Evolutionary conservation across 2,888 invertebrate genomes (phyloP), one percentile per base, ranked within the genome.

Genomic region (Meiosimyza platycephala): DNA sequence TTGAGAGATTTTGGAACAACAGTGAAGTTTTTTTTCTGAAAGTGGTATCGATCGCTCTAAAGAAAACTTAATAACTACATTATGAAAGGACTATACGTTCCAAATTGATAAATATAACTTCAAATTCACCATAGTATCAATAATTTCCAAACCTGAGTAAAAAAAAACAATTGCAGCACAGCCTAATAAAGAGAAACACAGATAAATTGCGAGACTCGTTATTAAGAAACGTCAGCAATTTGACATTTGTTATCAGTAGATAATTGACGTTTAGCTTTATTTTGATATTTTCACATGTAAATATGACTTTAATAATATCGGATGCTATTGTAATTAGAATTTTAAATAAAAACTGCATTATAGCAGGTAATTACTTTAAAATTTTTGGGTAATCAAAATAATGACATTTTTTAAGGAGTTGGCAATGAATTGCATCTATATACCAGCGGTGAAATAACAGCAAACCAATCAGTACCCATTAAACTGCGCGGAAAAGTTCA

Each of bases 341-440:
- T 57, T 64, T 79, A 40, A 75, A 72, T 60, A 52, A 71, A 71
- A 73, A 70, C 48, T 60, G 73, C 6, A 71, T 79, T 13, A 47
- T 79, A 59, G 74, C 74, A 54, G 77, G 79, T 78, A 59, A 2
- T 51, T 52, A 15, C 11, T 16, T 16, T 13, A 12, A 59, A 60
- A 50, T 18, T 11, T 16, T 28, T 47, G 6, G 12, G 1, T 22
- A 33, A 1, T 1, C 2, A 3, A 60, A 9, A 5, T 18, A 60
- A 33, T 60, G 15, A 28, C 1, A 28, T 33, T 33, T 60, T 22
- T 60, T 22, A 40, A 79, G 79, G 79, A 16, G 75, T 78, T 40
- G 79, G 79, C 54, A 77, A 79, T 74, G 79, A 79, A 62, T 51
- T 79, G 60, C 76, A 78, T 74, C 69, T 79, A 33, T 75, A 74